phyloP scores from a whole-genome alignment of 2,888 invertebrate genomes.

The Oxyscelio sp. region DNA sequence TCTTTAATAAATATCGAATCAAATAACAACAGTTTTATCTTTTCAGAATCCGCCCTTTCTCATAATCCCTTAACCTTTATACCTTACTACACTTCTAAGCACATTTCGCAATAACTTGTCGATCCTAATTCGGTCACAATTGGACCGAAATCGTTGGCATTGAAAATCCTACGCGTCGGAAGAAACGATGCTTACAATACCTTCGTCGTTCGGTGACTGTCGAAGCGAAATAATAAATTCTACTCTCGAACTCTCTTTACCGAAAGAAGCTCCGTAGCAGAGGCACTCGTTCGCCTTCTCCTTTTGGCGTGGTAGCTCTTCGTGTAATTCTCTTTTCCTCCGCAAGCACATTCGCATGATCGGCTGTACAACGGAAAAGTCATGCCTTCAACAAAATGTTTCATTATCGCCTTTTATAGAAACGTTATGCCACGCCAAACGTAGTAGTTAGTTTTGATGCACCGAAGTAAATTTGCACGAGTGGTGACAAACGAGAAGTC shows the following conservation, averaged over 20 bases:
- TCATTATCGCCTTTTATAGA: slow-evolving; percentile 62
- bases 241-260: slow-evolving; percentile 61
- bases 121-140: slow-evolving; percentile 77
- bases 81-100: neutral
- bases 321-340: slow-evolving; percentile 48
- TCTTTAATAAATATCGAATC: too few relatives aligned
- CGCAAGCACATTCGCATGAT: slow-evolving; percentile 66
- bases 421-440: slow-evolving; percentile 40
- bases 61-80: neutral
- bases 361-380: slow-evolving; percentile 60
- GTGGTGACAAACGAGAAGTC: too few relatives aligned
- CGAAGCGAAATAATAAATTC: slow-evolving; percentile 76
- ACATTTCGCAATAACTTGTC: slow-evolving; percentile 72
- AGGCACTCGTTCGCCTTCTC: slow-evolving; percentile 42
- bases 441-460: slow-evolving; percentile 53
- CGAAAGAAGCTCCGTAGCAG: slow-evolving; percentile 45
- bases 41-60: too few relatives aligned
- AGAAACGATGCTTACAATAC: slow-evolving; percentile 63
- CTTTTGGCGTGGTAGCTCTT: slow-evolving; percentile 31
- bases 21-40: too few relatives aligned
- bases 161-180: slow-evolving; percentile 63
- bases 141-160: slow-evolving; percentile 68
- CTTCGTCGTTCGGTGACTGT: slow-evolving; percentile 66
- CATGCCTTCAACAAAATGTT: slow-evolving; percentile 52
- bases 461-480: too few relatives aligned